A percentile compares a stretch with the other conserved stretches of the same genome.
These are phyloP conservation scores for Mactromeris polynyma DNA, from an alignment of 2,888 invertebrate genomes.

Conservation along the genomic window DNA sequence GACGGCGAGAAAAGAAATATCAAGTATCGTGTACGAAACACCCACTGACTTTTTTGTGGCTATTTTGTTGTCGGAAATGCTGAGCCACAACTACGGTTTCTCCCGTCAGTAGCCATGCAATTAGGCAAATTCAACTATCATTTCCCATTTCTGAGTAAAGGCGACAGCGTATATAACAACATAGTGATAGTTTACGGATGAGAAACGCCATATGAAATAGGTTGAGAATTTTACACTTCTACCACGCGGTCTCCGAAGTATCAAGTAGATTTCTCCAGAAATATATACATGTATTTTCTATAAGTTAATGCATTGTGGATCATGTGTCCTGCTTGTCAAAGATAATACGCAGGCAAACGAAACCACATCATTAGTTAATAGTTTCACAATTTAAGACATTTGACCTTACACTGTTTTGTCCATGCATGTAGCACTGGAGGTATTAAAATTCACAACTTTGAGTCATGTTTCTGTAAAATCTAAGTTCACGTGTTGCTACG, in stretches of 20 bases:
- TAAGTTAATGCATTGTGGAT: too few relatives aligned
- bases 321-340: too few relatives aligned
- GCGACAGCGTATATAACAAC: background rate
- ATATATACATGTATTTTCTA: too few relatives aligned
- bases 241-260: background rate
- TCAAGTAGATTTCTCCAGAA: background rate
- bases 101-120: background rate
- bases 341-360: too few relatives aligned
- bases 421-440: too few relatives aligned
- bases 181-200: background rate
- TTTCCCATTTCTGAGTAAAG: background rate
- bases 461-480: too few relatives aligned
- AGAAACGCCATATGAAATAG: background rate
- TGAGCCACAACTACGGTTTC: background rate
- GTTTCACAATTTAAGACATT: too few relatives aligned
- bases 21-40: slow-evolving; percentile 42
- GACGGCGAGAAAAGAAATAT: slow-evolving; percentile 50
- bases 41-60: background rate
- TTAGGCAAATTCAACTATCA: background rate
- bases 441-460: too few relatives aligned
- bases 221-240: background rate
- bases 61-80: slow-evolving; percentile 2
- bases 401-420: too few relatives aligned
- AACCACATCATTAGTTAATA: too few relatives aligned
- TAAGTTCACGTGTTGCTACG: too few relatives aligned